Evolutionary conservation across 35 echinoderm and acorn worm species (phyloP).

Genomic region (Nesometra sesokonis): DNA sequence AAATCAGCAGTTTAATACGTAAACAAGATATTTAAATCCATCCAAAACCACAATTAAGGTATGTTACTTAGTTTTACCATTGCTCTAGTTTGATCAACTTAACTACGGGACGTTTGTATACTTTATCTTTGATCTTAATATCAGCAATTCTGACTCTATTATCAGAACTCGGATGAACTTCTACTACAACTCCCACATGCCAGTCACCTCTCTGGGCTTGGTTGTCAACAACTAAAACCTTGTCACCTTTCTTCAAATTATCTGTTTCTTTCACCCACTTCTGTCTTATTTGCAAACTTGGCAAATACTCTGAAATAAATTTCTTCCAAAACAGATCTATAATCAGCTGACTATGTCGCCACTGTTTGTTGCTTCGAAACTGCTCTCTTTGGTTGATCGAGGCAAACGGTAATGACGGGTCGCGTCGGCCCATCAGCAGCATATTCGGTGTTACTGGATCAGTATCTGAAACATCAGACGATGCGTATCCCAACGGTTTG

Average conservation of each 20-base stretch:
- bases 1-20: too few relatives aligned
- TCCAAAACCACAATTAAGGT: too few relatives aligned
- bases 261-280: slow-evolving; percentile 17
- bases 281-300: slow-evolving; percentile 13
- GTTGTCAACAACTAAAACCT: slow-evolving; percentile 19
- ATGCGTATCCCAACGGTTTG: slow-evolving; percentile 28
- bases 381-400: neutral
- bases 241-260: slow-evolving; percentile 13
- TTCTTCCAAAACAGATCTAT: slow-evolving; percentile 20
- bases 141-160: slow-evolving; percentile 35
- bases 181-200: slow-evolving; percentile 8
- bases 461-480: slow-evolving; percentile 16
- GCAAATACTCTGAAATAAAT: slow-evolving; percentile 28
- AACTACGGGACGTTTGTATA: slow-evolving; percentile 31
- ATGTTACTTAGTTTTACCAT: neutral
- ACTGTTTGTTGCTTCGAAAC: slow-evolving; percentile 26
- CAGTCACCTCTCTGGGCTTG: slow-evolving; percentile 23
- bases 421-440: slow-evolving; percentile 20
- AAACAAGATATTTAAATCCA: too few relatives aligned
- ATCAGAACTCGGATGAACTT: slow-evolving; percentile 30
- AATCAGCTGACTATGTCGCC: slow-evolving; percentile 14
- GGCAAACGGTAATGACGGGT: slow-evolving; percentile 1
- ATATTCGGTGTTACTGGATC: slow-evolving; percentile 32
- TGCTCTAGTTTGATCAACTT: slow-evolving; percentile 16
- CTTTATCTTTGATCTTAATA: slow-evolving; percentile 9